These are phyloP conservation scores for Callipepla squamata DNA, from an alignment of 2,113 vertebrate genomes.

Conservation along the genomic window DNA sequence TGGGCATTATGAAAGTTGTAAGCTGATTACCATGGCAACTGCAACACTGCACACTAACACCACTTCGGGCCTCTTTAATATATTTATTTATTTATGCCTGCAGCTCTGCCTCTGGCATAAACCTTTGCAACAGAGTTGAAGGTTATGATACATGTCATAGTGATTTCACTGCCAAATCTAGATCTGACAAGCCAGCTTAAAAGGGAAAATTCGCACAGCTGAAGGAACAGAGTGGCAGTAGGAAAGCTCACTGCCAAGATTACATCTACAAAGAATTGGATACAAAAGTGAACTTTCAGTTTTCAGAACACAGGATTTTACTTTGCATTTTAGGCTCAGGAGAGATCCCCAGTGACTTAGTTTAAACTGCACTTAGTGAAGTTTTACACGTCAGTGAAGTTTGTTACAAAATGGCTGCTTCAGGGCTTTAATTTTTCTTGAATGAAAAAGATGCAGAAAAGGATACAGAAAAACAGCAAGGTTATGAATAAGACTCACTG, in stretches of 20 bases:
- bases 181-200: conserved; percentile 25
- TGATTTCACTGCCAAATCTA: conserved; percentile 19
- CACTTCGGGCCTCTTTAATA: conserved; percentile 8
- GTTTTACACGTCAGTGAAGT: neutral
- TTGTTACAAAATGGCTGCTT: neutral
- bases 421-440: neutral
- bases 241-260: neutral
- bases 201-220: conserved; percentile 13
- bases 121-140: conserved; percentile 48
- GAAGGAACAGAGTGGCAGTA: neutral
- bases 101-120: conserved; percentile 61
- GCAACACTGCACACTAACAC: neutral
- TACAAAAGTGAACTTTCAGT: neutral
- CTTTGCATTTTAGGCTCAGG: neutral
- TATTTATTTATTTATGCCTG: conserved; percentile 62
- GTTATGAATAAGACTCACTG: neutral
- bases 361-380: neutral
- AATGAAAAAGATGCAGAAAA: neutral
- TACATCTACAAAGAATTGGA: neutral
- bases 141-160: conserved; percentile 45
- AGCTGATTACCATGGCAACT: conserved; percentile 40
- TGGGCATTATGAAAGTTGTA: neutral
- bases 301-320: neutral
- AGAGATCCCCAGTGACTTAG: neutral
- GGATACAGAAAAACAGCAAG: neutral